phyloP scores from a whole-genome alignment of 2,888 invertebrate genomes.

The Stenolophus ochropezus region DNA sequence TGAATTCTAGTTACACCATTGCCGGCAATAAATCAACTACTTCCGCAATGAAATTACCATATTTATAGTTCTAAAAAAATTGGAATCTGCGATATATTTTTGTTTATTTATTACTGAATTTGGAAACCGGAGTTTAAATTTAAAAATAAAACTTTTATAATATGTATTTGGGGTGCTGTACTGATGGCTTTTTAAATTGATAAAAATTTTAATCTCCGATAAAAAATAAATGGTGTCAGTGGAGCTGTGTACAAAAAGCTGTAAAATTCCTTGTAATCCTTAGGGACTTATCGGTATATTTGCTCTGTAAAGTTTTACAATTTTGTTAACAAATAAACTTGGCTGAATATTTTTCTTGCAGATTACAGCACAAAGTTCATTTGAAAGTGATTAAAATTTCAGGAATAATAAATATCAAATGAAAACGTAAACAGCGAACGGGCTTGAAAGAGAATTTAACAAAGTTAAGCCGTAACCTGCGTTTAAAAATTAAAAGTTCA shows the following conservation, averaged over 20 bases:
- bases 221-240: background rate
- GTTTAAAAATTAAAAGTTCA: constrained; percentile 27
- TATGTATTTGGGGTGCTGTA: too few relatives aligned
- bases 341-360: constrained; percentile 13
- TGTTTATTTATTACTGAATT: background rate
- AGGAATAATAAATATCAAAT: constrained; percentile 17
- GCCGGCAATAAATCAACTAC: too few relatives aligned
- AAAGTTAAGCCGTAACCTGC: constrained; percentile 19
- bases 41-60: too few relatives aligned
- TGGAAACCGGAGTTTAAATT: background rate
- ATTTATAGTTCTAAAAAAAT: too few relatives aligned
- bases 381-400: constrained; percentile 15
- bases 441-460: constrained; percentile 15
- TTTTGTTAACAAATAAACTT: constrained; percentile 4
- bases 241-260: background rate
- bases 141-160: background rate
- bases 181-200: background rate
- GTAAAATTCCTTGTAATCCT: background rate
- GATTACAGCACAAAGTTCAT: constrained; percentile 9
- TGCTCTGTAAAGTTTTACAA: background rate
- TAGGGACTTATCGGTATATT: background rate
- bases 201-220: background rate
- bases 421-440: constrained; percentile 14
- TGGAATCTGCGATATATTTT: too few relatives aligned
- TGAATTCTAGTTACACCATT: too few relatives aligned